Evolutionary conservation across 2,797 vertebrate genomes (phyloP).

Genomic region (Glossophaga mutica): DNA sequence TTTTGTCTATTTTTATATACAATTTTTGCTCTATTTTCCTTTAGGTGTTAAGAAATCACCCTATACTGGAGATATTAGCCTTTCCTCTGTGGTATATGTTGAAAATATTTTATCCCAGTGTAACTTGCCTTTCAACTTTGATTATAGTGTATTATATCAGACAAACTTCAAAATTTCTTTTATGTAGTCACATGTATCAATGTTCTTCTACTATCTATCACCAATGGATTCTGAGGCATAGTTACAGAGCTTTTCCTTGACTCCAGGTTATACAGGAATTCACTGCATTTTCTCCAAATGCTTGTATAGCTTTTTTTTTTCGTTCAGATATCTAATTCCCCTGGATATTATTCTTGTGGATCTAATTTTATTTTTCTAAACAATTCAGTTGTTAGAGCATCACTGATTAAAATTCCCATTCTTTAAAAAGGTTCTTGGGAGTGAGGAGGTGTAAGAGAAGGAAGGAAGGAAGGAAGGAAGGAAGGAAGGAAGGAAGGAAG

Average conservation of each 20-base stretch:
- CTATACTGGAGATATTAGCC: neutral
- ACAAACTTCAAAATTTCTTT: neutral
- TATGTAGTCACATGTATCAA: neutral
- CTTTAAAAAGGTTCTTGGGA: neutral
- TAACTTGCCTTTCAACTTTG: neutral
- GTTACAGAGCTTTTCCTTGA: neutral
- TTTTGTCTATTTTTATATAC: neutral
- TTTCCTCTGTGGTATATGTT: neutral
- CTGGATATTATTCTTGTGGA: neutral
- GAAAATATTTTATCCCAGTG: neutral
- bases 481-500: neutral
- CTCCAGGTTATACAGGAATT: neutral
- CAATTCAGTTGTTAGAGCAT: neutral
- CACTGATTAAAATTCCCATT: neutral
- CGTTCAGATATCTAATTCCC: neutral
- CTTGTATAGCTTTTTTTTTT: neutral
- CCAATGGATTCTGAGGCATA: neutral
- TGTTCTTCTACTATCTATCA: neutral
- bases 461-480: neutral
- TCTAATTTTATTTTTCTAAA: conserved; percentile 34
- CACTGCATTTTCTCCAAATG: neutral
- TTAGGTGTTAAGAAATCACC: neutral
- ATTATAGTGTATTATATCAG: neutral
- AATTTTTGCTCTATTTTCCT: neutral
- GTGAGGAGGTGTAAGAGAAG: neutral